These are phyloP conservation scores for Lasiommata megera DNA, from an alignment of 2,888 invertebrate genomes.

Conservation along the genomic window DNA sequence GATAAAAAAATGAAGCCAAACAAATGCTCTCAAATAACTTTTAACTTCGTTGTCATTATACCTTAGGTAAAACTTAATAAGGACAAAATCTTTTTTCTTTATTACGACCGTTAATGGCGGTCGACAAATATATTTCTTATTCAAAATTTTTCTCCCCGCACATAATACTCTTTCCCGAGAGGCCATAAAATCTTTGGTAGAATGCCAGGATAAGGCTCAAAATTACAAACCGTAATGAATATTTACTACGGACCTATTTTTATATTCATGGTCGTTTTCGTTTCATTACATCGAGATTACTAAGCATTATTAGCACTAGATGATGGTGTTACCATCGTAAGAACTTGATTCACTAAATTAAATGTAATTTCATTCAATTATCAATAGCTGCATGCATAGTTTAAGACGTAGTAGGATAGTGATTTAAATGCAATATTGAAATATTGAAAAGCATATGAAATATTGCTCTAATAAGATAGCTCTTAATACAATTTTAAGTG, in stretches of 20 bases:
- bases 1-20: neutral
- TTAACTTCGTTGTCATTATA: neutral
- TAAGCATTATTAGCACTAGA: slow-evolving; percentile 1
- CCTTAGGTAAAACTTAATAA: slow-evolving; percentile 1
- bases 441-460: too few relatives aligned
- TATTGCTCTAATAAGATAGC: too few relatives aligned
- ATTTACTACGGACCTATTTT: slow-evolving; percentile 24
- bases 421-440: too few relatives aligned
- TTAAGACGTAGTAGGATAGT: too few relatives aligned
- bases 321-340: too few relatives aligned
- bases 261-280: slow-evolving; percentile 21
- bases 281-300: slow-evolving; percentile 20
- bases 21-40: neutral
- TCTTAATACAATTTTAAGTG: too few relatives aligned
- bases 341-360: neutral
- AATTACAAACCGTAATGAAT: slow-evolving; percentile 28
- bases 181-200: slow-evolving; percentile 27
- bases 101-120: slow-evolving; percentile 13
- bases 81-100: slow-evolving; percentile 5
- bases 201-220: slow-evolving; percentile 27
- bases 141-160: slow-evolving; percentile 22
- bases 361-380: neutral
- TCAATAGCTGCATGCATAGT: too few relatives aligned
- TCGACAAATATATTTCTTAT: slow-evolving; percentile 20
- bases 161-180: slow-evolving; percentile 21